Evolutionary conservation across 2,797 vertebrate species (phyloP).

Genomic region (Anabacerthia variegaticeps): DNA sequence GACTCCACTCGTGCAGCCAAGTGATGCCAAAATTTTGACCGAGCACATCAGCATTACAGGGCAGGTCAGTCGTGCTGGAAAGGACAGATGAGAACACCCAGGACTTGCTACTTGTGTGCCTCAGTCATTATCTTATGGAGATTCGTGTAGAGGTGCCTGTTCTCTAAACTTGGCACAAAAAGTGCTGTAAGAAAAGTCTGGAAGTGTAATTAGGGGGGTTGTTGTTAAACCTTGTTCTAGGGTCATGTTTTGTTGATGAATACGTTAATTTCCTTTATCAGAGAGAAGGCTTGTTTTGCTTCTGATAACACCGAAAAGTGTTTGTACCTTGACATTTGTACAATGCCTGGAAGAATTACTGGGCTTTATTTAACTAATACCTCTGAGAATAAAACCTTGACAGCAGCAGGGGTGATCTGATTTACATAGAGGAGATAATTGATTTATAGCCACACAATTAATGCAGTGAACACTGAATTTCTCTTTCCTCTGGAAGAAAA

Average conservation of each 20-base stretch:
- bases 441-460: slow-evolving; percentile 1
- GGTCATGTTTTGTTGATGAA: neutral
- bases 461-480: neutral
- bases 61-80: neutral
- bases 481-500: slow-evolving; percentile 28
- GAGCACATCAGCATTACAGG: fast-evolving
- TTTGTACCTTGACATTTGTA: neutral
- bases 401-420: neutral
- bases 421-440: neutral
- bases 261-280: slow-evolving; percentile 34
- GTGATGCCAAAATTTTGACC: neutral
- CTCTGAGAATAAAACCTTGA: neutral
- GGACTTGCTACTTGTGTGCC: neutral
- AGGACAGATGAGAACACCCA: neutral
- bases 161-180: neutral
- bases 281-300: neutral
- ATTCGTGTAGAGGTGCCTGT: neutral
- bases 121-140: neutral
- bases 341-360: neutral
- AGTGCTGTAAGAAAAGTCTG: neutral
- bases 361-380: neutral
- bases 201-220: neutral
- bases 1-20: neutral
- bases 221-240: neutral
- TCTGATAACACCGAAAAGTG: neutral